A percentile compares a stretch with the other conserved stretches of the same genome.
Conservation (phyloP, 2,888 invertebrate genomes). For the Byasa hedistus region DNA sequence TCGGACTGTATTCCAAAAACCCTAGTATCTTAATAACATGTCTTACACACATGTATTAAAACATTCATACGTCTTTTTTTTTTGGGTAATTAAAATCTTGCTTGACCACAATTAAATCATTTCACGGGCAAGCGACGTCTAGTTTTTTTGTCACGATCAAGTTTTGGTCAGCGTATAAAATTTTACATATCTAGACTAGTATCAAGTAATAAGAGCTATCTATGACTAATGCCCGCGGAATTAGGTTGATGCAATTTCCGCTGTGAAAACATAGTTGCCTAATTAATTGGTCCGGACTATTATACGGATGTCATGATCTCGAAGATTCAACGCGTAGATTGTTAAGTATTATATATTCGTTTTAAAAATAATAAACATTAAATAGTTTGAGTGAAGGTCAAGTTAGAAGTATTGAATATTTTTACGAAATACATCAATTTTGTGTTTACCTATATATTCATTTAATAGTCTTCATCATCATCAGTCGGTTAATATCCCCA, state of each 20-base stretch:
- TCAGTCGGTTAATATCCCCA: too few species aligned
- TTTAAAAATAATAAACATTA: too few species aligned
- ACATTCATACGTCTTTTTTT: background rate
- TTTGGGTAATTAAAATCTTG: background rate
- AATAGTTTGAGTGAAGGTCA: background rate
- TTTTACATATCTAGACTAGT: constrained; percentile 11
- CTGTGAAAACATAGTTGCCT: constrained; percentile 13
- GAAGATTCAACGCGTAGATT: too few species aligned
- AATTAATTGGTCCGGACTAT: background rate
- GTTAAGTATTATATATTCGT: too few species aligned
- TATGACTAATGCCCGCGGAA: constrained; percentile 26
- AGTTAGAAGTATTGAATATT: too few species aligned
- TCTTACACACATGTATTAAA: background rate
- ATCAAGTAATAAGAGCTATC: constrained; percentile 17
- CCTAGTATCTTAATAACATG: background rate
- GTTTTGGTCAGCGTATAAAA: constrained; percentile 14
- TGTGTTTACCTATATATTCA: too few species aligned
- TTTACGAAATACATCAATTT: too few species aligned
- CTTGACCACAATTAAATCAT: background rate
- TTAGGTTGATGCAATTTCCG: constrained; percentile 31
- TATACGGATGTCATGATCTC: background rate
- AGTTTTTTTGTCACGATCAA: constrained; percentile 14
- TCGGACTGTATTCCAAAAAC: too few species aligned
- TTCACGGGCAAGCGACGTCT: background rate
- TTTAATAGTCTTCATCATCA: too few species aligned